Evolutionary conservation across 2,113 vertebrate species (phyloP).

Genomic region (Toxostoma redivivum): DNA sequence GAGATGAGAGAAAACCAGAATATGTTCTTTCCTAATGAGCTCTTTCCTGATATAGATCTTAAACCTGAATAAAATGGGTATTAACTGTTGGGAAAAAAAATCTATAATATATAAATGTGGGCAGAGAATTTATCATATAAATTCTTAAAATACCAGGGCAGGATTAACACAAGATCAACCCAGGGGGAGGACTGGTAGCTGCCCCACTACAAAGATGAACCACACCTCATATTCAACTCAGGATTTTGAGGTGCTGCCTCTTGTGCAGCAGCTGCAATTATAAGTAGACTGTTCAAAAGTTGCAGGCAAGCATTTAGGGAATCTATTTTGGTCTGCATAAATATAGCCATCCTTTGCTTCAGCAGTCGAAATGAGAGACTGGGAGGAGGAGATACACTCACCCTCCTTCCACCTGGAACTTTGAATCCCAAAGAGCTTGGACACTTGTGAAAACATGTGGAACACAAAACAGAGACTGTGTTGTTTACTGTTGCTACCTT

Average conservation of each 20-base stretch:
- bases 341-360: not conserved
- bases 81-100: not conserved
- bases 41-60: not conserved
- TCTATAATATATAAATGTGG: not conserved
- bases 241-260: not conserved
- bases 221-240: not conserved
- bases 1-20: conserved; percentile 5
- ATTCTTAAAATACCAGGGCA: not conserved
- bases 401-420: not conserved
- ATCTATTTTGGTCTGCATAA: not conserved
- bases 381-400: not conserved
- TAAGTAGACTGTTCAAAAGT: not conserved
- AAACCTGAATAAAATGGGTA: not conserved
- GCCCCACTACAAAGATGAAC: not conserved
- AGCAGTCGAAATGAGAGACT: not conserved
- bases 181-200: not conserved
- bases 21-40: not conserved
- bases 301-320: not conserved
- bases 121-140: not conserved
- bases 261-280: not conserved
- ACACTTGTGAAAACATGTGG: not conserved
- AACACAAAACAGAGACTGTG: not conserved
- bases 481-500: not conserved
- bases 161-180: not conserved
- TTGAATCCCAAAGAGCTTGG: not conserved